Evolutionary conservation across 2,113 vertebrate genomes (phyloP).

Genomic region (Phalacrocorax brasilianus): DNA sequence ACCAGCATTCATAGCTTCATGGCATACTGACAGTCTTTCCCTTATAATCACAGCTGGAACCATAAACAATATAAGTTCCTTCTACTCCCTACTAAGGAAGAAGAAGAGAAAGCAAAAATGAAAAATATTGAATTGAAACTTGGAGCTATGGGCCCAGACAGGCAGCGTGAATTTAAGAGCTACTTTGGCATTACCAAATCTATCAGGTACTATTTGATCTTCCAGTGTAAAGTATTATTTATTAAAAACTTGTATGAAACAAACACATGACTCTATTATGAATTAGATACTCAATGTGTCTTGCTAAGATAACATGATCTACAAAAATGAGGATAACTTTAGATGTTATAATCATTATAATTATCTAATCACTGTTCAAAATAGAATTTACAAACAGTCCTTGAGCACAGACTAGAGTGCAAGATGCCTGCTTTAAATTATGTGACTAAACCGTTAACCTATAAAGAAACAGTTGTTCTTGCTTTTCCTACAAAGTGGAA

Average conservation of each 20-base stretch:
- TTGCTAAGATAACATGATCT: background rate
- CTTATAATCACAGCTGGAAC: background rate
- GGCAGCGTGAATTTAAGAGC: background rate
- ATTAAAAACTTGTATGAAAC: background rate
- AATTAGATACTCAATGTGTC: background rate
- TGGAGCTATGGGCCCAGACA: background rate
- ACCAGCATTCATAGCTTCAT: background rate
- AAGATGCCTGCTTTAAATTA: background rate
- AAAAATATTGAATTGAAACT: background rate
- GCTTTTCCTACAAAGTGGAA: background rate
- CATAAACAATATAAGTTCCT: background rate
- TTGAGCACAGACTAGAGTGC: background rate
- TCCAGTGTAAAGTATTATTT: background rate
- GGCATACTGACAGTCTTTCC: background rate
- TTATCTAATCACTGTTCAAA: background rate
- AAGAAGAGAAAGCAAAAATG: background rate
- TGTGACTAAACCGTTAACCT: background rate
- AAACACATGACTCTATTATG: background rate
- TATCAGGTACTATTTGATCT: background rate
- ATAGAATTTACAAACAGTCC: background rate
- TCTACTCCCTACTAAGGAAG: background rate
- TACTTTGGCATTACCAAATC: background rate
- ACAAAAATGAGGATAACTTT: background rate
- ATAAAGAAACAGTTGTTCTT: background rate
- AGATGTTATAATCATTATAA: background rate